A percentile compares a stretch with the other conserved stretches of the same genome.
phyloP scores from a whole-genome alignment of 1,140 invertebrate genomes.

The Ridgeia piscesae region DNA sequence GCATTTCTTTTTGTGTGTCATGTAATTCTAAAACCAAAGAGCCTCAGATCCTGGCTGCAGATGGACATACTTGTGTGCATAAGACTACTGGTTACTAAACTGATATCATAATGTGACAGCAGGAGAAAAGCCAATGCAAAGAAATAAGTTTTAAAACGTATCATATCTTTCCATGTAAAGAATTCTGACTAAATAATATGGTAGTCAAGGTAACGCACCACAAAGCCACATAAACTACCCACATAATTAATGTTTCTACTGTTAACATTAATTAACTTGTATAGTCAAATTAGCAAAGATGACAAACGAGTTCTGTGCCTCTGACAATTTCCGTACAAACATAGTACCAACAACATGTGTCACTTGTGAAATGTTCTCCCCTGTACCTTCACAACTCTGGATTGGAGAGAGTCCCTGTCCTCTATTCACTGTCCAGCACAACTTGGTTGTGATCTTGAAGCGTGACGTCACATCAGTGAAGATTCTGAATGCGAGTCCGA shows the following conservation, averaged over 20 bases:
- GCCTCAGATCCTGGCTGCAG: no score
- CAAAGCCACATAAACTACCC: not conserved
- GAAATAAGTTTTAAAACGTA: no score
- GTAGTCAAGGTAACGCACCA: no score
- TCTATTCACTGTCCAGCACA: conserved; percentile 68
- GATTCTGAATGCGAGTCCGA: conserved; percentile 63
- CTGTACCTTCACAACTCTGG: conserved; percentile 71
- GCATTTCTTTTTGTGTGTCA: no score
- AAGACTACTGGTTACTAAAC: no score
- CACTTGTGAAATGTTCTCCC: not conserved
- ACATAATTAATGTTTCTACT: not conserved
- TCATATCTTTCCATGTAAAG: no score
- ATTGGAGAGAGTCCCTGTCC: conserved; percentile 67
- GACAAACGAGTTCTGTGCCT: not conserved
- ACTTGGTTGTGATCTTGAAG: conserved; percentile 56
- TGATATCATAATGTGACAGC: no score
- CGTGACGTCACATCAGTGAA: conserved; percentile 57
- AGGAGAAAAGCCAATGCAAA: no score
- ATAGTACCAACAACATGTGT: not conserved
- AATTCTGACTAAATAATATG: no score
- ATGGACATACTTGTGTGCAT: no score
- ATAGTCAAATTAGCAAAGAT: no score
- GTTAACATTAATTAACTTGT: not conserved
- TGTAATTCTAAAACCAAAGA: no score
- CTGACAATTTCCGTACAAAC: not conserved